phyloP scores from a whole-genome alignment of 2,797 vertebrate genomes.

The Enteromius argenteus region DNA sequence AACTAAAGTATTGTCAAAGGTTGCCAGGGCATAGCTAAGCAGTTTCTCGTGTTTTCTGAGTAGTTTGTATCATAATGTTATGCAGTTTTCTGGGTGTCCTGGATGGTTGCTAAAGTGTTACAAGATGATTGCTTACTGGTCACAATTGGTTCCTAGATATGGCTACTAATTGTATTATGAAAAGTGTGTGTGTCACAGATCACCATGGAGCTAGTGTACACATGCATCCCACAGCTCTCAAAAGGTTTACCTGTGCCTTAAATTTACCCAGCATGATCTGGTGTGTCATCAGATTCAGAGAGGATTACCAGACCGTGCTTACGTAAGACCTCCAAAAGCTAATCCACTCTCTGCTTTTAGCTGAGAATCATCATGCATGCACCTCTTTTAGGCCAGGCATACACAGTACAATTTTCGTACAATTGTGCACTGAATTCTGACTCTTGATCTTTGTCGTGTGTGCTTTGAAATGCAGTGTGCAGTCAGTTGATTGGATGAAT shows the following conservation, averaged over 20 bases:
- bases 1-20: neutral
- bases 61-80: neutral
- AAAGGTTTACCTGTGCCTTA: slow-evolving; percentile 45
- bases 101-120: neutral
- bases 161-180: neutral
- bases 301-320: slow-evolving; percentile 73
- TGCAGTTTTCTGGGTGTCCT: neutral
- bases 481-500: neutral
- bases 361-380: neutral
- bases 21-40: neutral
- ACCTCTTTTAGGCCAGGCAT: neutral
- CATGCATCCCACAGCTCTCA: slow-evolving; percentile 22
- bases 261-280: slow-evolving; percentile 28
- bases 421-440: neutral
- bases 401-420: neutral
- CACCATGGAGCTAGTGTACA: slow-evolving; percentile 3
- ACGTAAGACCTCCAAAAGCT: slow-evolving; percentile 58
- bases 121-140: neutral
- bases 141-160: neutral
- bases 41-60: too few relatives aligned
- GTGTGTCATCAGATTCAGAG: slow-evolving; percentile 61
- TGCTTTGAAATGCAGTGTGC: neutral
- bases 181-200: neutral
- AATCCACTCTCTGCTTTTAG: slow-evolving; percentile 57
- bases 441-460: neutral